Base-by-base conservation (phyloP, 2,113 vertebrate species). In the Mus pahari region DNA sequence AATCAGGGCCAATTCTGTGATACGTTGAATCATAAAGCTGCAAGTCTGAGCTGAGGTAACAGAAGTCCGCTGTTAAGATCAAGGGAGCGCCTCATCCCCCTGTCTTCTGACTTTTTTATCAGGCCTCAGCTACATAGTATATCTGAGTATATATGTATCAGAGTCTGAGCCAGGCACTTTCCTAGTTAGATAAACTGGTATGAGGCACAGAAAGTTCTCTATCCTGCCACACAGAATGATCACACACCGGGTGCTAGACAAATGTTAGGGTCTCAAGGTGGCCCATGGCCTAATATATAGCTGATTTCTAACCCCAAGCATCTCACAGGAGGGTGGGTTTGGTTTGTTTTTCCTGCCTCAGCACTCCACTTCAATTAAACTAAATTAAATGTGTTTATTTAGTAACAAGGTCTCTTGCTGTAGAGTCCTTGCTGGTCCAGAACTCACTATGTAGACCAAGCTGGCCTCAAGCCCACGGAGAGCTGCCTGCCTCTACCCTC, bases 1-100 rank as follows among this genome's bases (percentile, higher is more conserved):
- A 96, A 53, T 97, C 95, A 96, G 58, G 88, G 75, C 36, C 71
- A n/a, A 1, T 87, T 92, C 77, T 86, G 48, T 96, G 94, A 95
- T 62, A 50, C 26, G 39, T 73, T 83, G 62, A 68, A 90, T 70
- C 95, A 75, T 83, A 93, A 96, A 79, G 60, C 94, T 91, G 26
- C 70, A 50, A 79, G 86, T 71, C 55, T 94, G 89, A 86, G 4
- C 45, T 64, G 77, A 83, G 68, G 96, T 91, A 94, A 94, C 90
- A 90, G 86, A 92, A 94, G 55, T 5, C 0, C 28, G 62, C 66
- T 82, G 73, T 93, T 94, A 91, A 94, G 95, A 95, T 95, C 96
- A 83, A 92, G 81, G 86, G 89, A 92, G 91, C 94, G 78, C 89
- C 91, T 88, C 62, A 60, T 89, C 66, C 60, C 45, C 45, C 7